Base-by-base conservation (phyloP, 2,888 invertebrate genomes). In the Eristalis intricaria region DNA sequence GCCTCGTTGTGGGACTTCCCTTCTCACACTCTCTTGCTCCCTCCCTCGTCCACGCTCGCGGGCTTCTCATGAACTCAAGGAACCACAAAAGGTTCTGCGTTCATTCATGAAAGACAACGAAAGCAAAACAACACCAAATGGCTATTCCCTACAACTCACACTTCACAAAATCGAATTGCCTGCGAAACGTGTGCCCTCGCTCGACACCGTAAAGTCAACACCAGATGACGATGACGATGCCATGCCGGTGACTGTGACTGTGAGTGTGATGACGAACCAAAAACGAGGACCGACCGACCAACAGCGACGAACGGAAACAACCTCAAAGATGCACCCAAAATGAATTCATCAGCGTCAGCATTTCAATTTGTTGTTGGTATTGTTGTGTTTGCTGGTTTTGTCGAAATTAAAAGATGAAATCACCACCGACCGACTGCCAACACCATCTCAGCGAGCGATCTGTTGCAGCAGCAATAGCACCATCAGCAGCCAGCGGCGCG, bases 131-230 rank as follows among this genome's bases (percentile, higher is more conserved):
- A 71, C 29, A 19, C 19, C 35, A 1, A 19, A 50, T 19, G 50
- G 50, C 50, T 19, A 50, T 60, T 22, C 26, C 50, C 85, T 81
- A 81, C 80, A 85, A 85, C 60, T 85, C 85, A 77, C 77, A 81
- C 81, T 78, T 65, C 70, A 56, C 19, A 8, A 22, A 66, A 74
- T 68, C 43, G 35, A 73, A 74, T 64, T 56, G 85, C 38, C 81
- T 77, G 77, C 78, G 73, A 86, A 86, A 86, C 81, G 85, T 82
- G 85, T 86, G 85, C 85, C 82, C 82, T 86, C 82, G 78, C 82
- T 65, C 78, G 82, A 86, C 74, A 78, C 74, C 78, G 61, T 50
- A 69, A 81, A 73, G 74, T 82, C 77, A 86, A 86, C 74, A 82
- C 8, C 61, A 76, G 68, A 69, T 58, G 73, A 74, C 26, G 78